These are phyloP conservation scores for Epirrita christyi DNA, from an alignment of 2,888 invertebrate genomes.

Conservation along the genomic window DNA sequence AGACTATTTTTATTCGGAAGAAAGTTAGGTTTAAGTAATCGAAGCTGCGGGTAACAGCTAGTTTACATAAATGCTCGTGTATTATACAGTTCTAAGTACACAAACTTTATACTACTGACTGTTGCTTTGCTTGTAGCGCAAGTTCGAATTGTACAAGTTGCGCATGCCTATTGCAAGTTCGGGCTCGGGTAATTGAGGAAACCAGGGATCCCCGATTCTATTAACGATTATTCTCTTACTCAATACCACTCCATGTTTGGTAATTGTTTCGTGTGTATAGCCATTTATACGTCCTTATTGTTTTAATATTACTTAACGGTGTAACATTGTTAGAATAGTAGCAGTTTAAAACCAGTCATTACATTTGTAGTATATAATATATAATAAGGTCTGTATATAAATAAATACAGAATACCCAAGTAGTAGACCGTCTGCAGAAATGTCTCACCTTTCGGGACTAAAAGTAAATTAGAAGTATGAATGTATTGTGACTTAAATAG, in stretches of 20 bases:
- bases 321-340: background rate
- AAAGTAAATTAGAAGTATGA: too few relatives aligned
- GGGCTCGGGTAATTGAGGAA: slow-evolving; percentile 41
- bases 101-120: slow-evolving; percentile 23
- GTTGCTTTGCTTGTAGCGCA: slow-evolving; percentile 23
- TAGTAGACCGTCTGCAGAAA: too few relatives aligned
- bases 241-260: slow-evolving; percentile 24
- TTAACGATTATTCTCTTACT: slow-evolving; percentile 42
- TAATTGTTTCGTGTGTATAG: slow-evolving; percentile 20
- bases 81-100: slow-evolving; percentile 18
- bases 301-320: slow-evolving; percentile 2
- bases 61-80: slow-evolving; percentile 19
- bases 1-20: too few relatives aligned
- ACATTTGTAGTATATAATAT: too few relatives aligned
- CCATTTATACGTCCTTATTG: slow-evolving; percentile 11
- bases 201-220: slow-evolving; percentile 47
- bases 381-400: too few relatives aligned
- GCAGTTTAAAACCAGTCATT: too few relatives aligned
- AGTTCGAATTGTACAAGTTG: slow-evolving; percentile 35
- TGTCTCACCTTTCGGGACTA: too few relatives aligned
- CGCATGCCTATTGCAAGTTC: slow-evolving; percentile 43
- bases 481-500: background rate
- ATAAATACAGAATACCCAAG: too few relatives aligned
- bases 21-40: too few relatives aligned
- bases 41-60: slow-evolving; percentile 1